phyloP scores from a whole-genome alignment of 1,140 invertebrate species.

The Pinna nobilis region DNA sequence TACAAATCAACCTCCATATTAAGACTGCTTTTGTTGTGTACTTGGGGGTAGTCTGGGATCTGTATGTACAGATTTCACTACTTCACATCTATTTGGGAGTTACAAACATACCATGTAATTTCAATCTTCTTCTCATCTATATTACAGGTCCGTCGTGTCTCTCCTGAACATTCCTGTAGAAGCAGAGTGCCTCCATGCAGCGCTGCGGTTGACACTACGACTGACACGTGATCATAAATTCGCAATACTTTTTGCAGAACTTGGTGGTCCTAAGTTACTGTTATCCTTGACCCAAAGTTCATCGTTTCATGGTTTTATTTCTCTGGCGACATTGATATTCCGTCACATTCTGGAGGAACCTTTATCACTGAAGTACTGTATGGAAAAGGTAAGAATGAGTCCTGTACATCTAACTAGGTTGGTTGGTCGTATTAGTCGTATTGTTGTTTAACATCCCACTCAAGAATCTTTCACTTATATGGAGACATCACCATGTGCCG shows the following conservation, averaged over 20 bases:
- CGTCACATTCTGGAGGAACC: slow-evolving; percentile 90
- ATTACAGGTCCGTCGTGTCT: slow-evolving; percentile 80
- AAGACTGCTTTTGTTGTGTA: too few species aligned
- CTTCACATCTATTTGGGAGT: background rate
- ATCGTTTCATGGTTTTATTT: slow-evolving; percentile 86
- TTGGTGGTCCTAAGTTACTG: slow-evolving; percentile 84
- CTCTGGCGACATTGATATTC: slow-evolving; percentile 87
- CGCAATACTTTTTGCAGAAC: slow-evolving; percentile 84
- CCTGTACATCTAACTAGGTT: too few species aligned
- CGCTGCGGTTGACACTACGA: slow-evolving; percentile 85
- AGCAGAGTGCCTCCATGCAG: slow-evolving; percentile 86
- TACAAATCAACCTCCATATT: too few species aligned
- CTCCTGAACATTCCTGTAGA: slow-evolving; percentile 84
- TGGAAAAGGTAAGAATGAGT: slow-evolving; percentile 82
- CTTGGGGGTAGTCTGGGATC: too few species aligned
- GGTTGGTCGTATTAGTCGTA: too few species aligned
- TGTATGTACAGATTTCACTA: too few species aligned
- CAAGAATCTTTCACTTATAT: too few species aligned
- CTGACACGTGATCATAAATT: slow-evolving; percentile 86
- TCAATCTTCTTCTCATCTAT: background rate
- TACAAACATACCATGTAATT: background rate
- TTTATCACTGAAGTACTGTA: slow-evolving; percentile 83
- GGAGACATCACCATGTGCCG: too few species aligned
- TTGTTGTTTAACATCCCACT: too few species aligned
- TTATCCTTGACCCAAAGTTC: slow-evolving; percentile 84